Evolutionary conservation across 2,888 invertebrate genomes (phyloP), one percentile per base, ranked within the genome.

Genomic region (Dryadula phaetusa): DNA sequence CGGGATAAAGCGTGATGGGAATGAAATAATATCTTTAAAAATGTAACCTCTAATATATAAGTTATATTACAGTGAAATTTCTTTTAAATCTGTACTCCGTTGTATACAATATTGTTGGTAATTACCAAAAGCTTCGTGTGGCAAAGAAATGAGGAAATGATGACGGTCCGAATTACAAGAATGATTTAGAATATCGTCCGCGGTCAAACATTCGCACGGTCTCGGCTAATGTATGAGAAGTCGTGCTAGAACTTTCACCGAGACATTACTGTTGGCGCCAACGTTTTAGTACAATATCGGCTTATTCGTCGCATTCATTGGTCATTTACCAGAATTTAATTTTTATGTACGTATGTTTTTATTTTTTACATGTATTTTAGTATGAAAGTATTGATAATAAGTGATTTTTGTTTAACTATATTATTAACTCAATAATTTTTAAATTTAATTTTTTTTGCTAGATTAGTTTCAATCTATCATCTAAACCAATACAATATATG

Each of bases 191-290:
- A 44, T 60, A 32, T 32, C 18, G 75, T 72, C 76, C 75, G 78
- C 67, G 79, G 82, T 81, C 74, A 75, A 74, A 78, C 82, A 88
- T 90, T 92, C 92, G 88, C 91, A 90, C 90, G 91, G 87, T 85
- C 79, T 69, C 75, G 79, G 80, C 81, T 90, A 92, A 91, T 91
- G 86, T 90, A 90, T 88, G 87, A 77, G 88, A 86, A 88, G 84
- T 92, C 92, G 90, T 91, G 92, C 88, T 79, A 77, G 77, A 75
- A 90, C 92, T 92, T 92, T 92, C 92, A 86, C 91, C 88, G 79
- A 82, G 82, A 83, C 85, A 86, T 87, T 86, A 86, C 81, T 76
- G 75, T 68, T 78, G 83, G 82, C 83, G 88, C 86, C 87, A 81
- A 22, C 46, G 20, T 64, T 49, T 34, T 44, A 62, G 56, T 56